A percentile compares a stretch with the other conserved stretches of the same genome.
These are phyloP conservation scores for Proctacanthus coquilletti DNA, from an alignment of 1,140 invertebrate genomes.

Conservation along the genomic window DNA sequence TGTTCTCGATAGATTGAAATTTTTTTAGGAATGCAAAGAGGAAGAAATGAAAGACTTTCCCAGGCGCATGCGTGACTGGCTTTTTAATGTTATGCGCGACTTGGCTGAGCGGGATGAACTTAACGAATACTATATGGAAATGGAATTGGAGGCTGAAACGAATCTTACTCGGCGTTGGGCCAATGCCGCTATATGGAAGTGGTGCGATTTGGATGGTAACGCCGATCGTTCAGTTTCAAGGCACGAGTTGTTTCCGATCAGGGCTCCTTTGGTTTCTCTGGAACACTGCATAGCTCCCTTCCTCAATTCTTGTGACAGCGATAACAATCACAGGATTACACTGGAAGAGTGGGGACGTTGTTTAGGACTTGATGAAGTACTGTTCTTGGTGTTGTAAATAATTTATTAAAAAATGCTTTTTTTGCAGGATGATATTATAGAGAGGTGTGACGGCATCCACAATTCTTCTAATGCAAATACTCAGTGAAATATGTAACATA, in stretches of 20 bases:
- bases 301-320: slow-evolving; percentile 70
- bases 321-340: slow-evolving; percentile 78
- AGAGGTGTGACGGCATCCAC: slow-evolving; percentile 25
- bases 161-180: slow-evolving; percentile 71
- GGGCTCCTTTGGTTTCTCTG: slow-evolving; percentile 77
- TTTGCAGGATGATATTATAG: slow-evolving; percentile 18
- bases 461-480: too few species aligned
- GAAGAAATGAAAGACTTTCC: slow-evolving; percentile 84
- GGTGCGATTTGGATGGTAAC: slow-evolving; percentile 84
- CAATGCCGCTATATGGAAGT: slow-evolving; percentile 92
- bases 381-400: slow-evolving; percentile 5
- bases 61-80: slow-evolving; percentile 88
- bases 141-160: slow-evolving; percentile 77
- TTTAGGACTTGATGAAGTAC: slow-evolving; percentile 63
- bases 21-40: slow-evolving; percentile 49
- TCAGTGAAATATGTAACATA: too few species aligned
- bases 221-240: slow-evolving; percentile 71
- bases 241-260: slow-evolving; percentile 88
- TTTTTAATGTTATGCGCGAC: slow-evolving; percentile 92
- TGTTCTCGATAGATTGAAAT: not conserved
- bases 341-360: slow-evolving; percentile 86
- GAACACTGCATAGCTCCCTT: slow-evolving; percentile 93
- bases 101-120: slow-evolving; percentile 79
- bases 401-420: slow-evolving; percentile 3
- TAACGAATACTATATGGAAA: slow-evolving; percentile 63